Evolutionary conservation across 2,888 invertebrate species (phyloP).

Genomic region (Agrochola circellaris): DNA sequence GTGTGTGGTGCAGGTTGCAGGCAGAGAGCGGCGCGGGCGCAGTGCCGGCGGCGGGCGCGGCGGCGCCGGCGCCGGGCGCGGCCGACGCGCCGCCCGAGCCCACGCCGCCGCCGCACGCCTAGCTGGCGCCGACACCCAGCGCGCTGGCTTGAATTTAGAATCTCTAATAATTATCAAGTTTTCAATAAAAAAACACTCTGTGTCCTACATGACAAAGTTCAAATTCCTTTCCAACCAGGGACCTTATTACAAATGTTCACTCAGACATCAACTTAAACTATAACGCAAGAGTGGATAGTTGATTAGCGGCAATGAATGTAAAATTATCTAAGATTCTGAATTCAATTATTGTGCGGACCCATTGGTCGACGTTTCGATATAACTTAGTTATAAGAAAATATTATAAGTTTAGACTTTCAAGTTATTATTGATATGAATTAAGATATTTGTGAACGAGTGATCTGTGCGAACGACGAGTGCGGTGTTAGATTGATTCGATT

Average conservation of each 20-base stretch:
- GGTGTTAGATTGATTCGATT: conserved; percentile 53
- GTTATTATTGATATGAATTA: conserved; percentile 46
- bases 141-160: no score
- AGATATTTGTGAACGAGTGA: conserved; percentile 39
- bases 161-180: background rate
- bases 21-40: conserved; percentile 74
- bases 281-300: background rate
- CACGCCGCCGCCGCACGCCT: conserved; percentile 38
- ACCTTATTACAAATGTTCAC: background rate
- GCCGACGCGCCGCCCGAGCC: conserved; percentile 47
- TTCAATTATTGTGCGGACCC: background rate
- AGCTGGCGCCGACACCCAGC: background rate
- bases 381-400: conserved; percentile 41
- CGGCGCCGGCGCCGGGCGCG: conserved; percentile 60
- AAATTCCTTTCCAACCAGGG: background rate
- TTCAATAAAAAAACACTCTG: background rate
- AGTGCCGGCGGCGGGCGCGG: conserved; percentile 58
- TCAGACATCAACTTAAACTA: background rate
- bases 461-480: conserved; percentile 46
- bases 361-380: conserved; percentile 2
- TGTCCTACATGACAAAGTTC: background rate
- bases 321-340: conserved; percentile 11
- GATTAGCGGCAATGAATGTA: background rate
- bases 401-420: conserved; percentile 49
- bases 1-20: conserved; percentile 74